Percentiles rank a stretch among this genome's conserved stretches.
Conservation (phyloP, 2,797 vertebrate species). For the Lepilemur ruficaudatus region DNA sequence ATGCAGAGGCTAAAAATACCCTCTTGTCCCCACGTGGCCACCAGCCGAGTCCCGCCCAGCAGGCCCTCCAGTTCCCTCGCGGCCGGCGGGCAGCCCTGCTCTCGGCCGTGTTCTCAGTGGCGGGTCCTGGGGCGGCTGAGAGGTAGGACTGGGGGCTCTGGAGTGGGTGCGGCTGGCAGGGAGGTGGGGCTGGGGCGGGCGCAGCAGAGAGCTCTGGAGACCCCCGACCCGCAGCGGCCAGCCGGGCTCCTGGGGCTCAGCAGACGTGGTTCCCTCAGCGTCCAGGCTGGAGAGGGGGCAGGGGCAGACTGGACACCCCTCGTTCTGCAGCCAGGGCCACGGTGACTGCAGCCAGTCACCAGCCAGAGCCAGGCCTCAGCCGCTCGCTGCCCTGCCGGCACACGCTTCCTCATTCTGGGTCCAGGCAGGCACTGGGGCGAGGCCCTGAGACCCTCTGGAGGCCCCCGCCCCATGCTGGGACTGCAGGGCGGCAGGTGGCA, state of each 20-base stretch:
- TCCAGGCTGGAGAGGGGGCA: accelerated
- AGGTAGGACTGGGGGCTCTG: conserved; percentile 27
- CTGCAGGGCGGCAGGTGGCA: neutral
- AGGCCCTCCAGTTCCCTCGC: neutral
- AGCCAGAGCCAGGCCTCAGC: neutral
- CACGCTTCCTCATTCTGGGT: neutral
- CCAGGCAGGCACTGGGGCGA: neutral
- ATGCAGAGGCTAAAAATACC: conserved; percentile 76
- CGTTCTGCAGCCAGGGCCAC: accelerated
- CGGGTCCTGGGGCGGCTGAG: accelerated
- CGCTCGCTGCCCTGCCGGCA: accelerated
- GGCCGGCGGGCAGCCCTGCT: neutral
- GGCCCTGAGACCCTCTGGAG: neutral
- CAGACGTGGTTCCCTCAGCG: accelerated
- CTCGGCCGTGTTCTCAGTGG: neutral
- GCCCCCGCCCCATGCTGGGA: accelerated
- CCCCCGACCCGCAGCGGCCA: neutral
- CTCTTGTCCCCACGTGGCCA: conserved; percentile 29
- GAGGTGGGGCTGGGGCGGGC: neutral
- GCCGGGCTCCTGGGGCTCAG: neutral
- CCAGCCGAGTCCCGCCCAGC: neutral
- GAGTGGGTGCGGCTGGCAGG: neutral
- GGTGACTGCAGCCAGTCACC: accelerated
- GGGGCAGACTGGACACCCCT: neutral
- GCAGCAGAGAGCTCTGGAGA: neutral